A percentile compares a stretch with the other conserved stretches of the same genome.
phyloP scores from a whole-genome alignment of 2,888 invertebrate genomes.

The Athetis lepigone region DNA sequence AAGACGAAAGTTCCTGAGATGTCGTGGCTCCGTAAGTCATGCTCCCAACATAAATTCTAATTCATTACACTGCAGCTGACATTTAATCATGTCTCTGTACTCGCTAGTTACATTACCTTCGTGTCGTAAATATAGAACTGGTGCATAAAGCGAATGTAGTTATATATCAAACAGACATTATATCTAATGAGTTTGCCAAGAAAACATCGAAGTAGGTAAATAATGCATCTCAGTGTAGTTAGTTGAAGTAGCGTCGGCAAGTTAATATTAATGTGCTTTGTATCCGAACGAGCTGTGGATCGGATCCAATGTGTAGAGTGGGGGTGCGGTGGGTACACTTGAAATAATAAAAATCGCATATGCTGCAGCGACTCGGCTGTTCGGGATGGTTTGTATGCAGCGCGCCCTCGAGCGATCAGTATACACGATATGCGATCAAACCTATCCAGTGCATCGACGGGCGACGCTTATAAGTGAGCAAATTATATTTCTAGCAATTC shows the following conservation, averaged over 20 bases:
- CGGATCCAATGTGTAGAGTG: conserved; percentile 39
- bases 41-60: conserved; percentile 41
- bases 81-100: conserved; percentile 47
- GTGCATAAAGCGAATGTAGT: conserved; percentile 34
- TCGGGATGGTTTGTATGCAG: conserved; percentile 40
- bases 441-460: conserved; percentile 31
- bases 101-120: conserved; percentile 2
- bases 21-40: conserved; percentile 6
- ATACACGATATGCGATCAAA: conserved; percentile 35
- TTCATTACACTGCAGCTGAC: conserved; percentile 45
- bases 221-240: conserved; percentile 55
- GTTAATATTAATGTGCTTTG: conserved; percentile 66
- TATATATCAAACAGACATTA: conserved; percentile 44
- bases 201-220: conserved; percentile 45
- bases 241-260: conserved; percentile 51
- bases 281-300: conserved; percentile 25
- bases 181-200: conserved; percentile 53
- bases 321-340: conserved; percentile 11
- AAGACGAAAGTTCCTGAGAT: conserved; percentile 15
- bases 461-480: conserved; percentile 9
- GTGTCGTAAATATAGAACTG: conserved; percentile 40
- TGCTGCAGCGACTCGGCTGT: conserved; percentile 13
- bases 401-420: conserved; percentile 22
- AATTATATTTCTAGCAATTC: conserved; percentile 22
- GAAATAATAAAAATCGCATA: conserved; percentile 47